These are phyloP conservation scores for Drosophila virilis DNA, from an alignment of 1,140 invertebrate genomes.

Conservation along the genomic window DNA sequence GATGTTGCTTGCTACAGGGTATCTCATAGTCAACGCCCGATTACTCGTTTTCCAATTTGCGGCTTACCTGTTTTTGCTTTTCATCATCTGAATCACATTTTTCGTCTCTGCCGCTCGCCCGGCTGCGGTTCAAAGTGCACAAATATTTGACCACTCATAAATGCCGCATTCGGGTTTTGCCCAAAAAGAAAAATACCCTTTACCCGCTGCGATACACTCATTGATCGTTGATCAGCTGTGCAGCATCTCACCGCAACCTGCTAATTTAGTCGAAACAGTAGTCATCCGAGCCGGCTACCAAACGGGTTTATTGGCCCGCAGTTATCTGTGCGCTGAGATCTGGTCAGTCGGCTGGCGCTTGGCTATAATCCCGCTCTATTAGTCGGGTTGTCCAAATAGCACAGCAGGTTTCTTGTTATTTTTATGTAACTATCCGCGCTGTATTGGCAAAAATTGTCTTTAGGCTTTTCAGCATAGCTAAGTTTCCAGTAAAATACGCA, in stretches of 20 bases:
- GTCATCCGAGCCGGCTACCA: conserved; percentile 18
- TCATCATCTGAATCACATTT: conserved; percentile 57
- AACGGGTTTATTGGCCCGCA: conserved; percentile 43
- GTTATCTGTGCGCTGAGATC: conserved; percentile 32
- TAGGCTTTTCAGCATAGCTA: conserved; percentile 8
- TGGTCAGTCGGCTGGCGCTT: conserved; percentile 28
- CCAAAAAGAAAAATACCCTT: conserved; percentile 5
- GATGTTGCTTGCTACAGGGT: neutral
- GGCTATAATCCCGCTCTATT: conserved; percentile 50
- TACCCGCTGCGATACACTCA: conserved; percentile 11
- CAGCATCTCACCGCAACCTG: conserved; percentile 27
- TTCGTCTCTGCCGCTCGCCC: neutral
- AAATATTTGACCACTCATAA: conserved; percentile 70
- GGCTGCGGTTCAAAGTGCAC: conserved; percentile 57
- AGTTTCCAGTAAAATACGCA: neutral
- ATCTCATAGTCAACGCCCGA: neutral
- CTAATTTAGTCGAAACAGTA: conserved; percentile 33
- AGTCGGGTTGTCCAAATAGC: conserved; percentile 46
- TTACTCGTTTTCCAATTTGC: neutral
- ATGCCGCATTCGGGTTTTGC: conserved; percentile 23
- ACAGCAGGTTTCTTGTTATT: conserved; percentile 57
- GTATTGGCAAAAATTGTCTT: conserved; percentile 6
- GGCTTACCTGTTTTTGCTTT: conserved; percentile 50
- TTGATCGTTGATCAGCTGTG: neutral
- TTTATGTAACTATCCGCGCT: conserved; percentile 46